These are phyloP conservation scores for Miltochrista miniata DNA, from an alignment of 2,888 invertebrate species.

Conservation along the genomic window DNA sequence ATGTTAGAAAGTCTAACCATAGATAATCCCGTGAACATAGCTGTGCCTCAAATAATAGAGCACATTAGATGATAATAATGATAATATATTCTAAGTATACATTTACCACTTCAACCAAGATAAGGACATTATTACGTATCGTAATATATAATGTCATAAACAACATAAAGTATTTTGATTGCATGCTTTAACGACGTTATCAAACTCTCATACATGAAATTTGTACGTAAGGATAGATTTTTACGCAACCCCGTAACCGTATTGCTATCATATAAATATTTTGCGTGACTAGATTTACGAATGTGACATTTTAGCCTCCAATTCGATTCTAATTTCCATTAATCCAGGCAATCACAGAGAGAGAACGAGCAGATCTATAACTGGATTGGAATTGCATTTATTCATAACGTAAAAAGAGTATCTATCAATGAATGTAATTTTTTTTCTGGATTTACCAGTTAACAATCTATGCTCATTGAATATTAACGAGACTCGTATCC, in stretches of 20 bases:
- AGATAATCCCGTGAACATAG: not conserved
- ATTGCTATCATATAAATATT: slow-evolving; percentile 32
- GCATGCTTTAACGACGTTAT: slow-evolving; percentile 14
- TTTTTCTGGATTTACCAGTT: too few species aligned
- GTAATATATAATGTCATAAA: slow-evolving; percentile 1
- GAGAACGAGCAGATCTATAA: slow-evolving; percentile 27
- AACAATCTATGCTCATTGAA: too few species aligned
- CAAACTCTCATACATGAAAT: slow-evolving; percentile 27
- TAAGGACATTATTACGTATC: slow-evolving; percentile 8
- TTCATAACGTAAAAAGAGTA: too few species aligned
- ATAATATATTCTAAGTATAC: slow-evolving; percentile 1
- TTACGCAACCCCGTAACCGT: slow-evolving; percentile 21
- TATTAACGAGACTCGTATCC: too few species aligned
- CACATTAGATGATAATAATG: not conserved
- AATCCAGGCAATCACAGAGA: slow-evolving; percentile 33
- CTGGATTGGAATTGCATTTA: slow-evolving; percentile 17
- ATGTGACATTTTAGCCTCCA: slow-evolving; percentile 23
- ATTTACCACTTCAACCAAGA: not conserved
- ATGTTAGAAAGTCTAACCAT: not conserved
- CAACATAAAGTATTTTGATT: slow-evolving; percentile 9
- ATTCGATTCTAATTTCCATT: slow-evolving; percentile 35
- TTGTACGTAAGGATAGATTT: slow-evolving; percentile 26
- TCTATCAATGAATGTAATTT: too few species aligned
- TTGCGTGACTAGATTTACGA: slow-evolving; percentile 29
- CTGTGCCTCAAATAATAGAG: not conserved